phyloP scores from a whole-genome alignment of 2,888 invertebrate species.

The Stramonita haemastoma region DNA sequence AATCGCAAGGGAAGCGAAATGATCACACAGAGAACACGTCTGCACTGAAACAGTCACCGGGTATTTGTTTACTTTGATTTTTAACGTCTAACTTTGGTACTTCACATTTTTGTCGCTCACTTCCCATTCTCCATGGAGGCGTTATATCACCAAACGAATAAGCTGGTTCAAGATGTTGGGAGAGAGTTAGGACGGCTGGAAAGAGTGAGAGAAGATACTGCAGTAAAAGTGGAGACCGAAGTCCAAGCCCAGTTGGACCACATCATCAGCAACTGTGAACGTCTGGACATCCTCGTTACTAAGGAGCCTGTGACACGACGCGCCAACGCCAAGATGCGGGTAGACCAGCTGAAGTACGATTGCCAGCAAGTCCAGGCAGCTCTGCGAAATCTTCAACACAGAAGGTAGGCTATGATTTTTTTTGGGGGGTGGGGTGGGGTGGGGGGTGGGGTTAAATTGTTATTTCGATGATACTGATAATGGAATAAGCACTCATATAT shows the following conservation, averaged over 20 bases:
- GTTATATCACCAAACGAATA: conserved; percentile 93
- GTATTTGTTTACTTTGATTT: neutral
- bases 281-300: conserved; percentile 89
- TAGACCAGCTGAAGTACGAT: conserved; percentile 96
- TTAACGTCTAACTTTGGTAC: neutral
- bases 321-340: conserved; percentile 92
- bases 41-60: neutral
- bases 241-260: conserved; percentile 89
- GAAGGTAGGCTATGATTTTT: conserved; percentile 73
- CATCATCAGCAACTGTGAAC: conserved; percentile 91
- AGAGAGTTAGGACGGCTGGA: conserved; percentile 80
- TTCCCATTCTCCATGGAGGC: conserved; percentile 83
- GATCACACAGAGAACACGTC: neutral
- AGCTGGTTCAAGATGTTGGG: conserved; percentile 86
- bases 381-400: conserved; percentile 84
- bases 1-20: neutral
- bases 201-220: conserved; percentile 80
- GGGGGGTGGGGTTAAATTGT: too few relatives aligned
- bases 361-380: conserved; percentile 92
- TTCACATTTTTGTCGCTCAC: neutral
- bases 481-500: too few relatives aligned
- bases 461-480: too few relatives aligned
- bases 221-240: conserved; percentile 84
- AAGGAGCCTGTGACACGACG: conserved; percentile 92
- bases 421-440: too few relatives aligned